phyloP scores from a whole-genome alignment of 2,113 vertebrate genomes.

The Anoplopoma fimbria region DNA sequence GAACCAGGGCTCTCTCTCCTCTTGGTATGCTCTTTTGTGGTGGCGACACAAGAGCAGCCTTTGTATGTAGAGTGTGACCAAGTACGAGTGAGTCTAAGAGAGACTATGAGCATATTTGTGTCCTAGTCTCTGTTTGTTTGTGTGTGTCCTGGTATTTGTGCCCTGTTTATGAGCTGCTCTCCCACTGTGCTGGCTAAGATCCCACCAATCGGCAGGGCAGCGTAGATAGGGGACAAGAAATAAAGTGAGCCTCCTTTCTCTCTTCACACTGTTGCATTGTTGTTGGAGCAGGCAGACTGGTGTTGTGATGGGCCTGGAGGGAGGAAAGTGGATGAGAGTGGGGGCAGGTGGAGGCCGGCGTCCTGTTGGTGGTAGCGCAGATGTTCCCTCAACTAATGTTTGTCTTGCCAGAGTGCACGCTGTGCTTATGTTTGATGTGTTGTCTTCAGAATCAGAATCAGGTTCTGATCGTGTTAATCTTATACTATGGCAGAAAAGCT shows the following conservation, averaged over 20 bases:
- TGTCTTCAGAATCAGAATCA: constrained; percentile 7
- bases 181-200: constrained; percentile 49
- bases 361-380: constrained; percentile 40
- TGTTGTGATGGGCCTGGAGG: constrained; percentile 13
- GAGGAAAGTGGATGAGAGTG: neutral
- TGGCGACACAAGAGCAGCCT: constrained; percentile 63
- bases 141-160: constrained; percentile 52
- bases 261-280: constrained; percentile 52
- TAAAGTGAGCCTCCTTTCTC: constrained; percentile 39
- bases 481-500: constrained; percentile 5
- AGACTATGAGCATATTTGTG: constrained; percentile 55
- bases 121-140: constrained; percentile 24
- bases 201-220: constrained; percentile 20
- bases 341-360: constrained; percentile 8
- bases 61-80: constrained; percentile 51
- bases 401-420: neutral
- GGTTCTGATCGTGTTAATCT: neutral
- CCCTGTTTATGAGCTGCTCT: constrained; percentile 45
- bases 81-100: constrained; percentile 43
- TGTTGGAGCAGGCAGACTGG: constrained; percentile 28
- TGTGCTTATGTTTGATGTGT: constrained; percentile 1
- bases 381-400: constrained; percentile 44
- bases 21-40: constrained; percentile 52
- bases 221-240: constrained; percentile 29
- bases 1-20: constrained; percentile 30